Conservation (phyloP, 1,140 invertebrate species). For the Atta colombica region DNA sequence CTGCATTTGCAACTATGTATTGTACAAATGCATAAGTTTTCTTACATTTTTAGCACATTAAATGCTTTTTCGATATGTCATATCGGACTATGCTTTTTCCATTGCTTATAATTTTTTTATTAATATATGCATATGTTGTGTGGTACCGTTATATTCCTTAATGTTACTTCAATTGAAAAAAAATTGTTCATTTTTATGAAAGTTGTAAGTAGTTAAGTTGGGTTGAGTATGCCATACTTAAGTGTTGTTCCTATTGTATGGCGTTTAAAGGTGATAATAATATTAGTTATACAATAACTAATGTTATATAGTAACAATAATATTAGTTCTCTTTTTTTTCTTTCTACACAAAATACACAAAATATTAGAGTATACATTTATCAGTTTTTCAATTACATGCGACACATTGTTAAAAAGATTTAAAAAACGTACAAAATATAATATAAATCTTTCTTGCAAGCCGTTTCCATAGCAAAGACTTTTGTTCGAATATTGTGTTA, state of each 20-base stretch:
- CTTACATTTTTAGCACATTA: background rate
- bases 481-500: background rate
- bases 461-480: background rate
- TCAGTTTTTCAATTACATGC: background rate
- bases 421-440: background rate
- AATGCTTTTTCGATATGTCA: no score
- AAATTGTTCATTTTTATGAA: no score
- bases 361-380: background rate
- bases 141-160: no score
- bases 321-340: background rate
- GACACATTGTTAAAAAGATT: no score
- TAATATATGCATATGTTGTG: no score
- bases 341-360: background rate
- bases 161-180: no score
- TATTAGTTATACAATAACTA: no score
- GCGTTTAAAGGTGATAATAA: background rate
- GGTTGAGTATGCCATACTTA: no score
- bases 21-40: background rate
- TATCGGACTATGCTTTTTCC: no score
- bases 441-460: background rate
- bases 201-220: no score
- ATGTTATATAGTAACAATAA: background rate
- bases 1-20: background rate
- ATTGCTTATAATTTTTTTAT: no score
- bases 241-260: no score